Base-by-base conservation (phyloP, 2,888 invertebrate genomes). In the Cantharis lateralis region DNA sequence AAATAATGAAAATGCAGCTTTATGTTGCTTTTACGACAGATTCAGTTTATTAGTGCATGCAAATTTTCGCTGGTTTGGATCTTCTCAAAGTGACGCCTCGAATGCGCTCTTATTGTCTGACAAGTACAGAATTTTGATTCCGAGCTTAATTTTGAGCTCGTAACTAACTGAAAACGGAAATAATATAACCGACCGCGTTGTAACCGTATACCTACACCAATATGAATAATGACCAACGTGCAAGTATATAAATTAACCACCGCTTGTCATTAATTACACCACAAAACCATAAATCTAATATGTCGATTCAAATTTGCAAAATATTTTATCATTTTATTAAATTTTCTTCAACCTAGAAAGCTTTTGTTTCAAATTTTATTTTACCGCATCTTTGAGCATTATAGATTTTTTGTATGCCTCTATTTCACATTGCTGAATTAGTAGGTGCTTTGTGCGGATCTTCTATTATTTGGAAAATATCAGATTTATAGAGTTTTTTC, bases 151-250 rank as follows among this genome's bases (percentile, higher is more conserved):
- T 32, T 66, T 66, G 72, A n/a, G 61, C 7, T 20, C n/a, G 28
- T 20, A 72, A 61, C 66, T 62, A 62, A 26, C 62, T 66, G 20
- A 66, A 66, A 68, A 61, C 73, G 73, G 73, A 73, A 73, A 73
- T 24, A 24, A 24, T 62, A 26, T 68, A 73, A 62, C 68, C 24
- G 61, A 73, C 73, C 73, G 26, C 72, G 68, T 68, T 69, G 15
- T 73, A 62, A 68, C 61, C 69, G 48, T 48, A n/a, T n/a, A 48
- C n/a, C n/a, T n/a, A 5, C 7, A 62, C 73, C 68, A 62, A 68
- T 15, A 15, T 69, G 69, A 61, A 62, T 73, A 69, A 62, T 69
- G 73, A 62, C 28, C 26, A 32, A 32, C 18, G 68, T 68, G 69
- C 28, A 73, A 16, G 48, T 62, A 28, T 69, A 28, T 62, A 48